These are phyloP conservation scores for Lithophane semibrunnea DNA, from an alignment of 2,888 invertebrate species.

Conservation along the genomic window DNA sequence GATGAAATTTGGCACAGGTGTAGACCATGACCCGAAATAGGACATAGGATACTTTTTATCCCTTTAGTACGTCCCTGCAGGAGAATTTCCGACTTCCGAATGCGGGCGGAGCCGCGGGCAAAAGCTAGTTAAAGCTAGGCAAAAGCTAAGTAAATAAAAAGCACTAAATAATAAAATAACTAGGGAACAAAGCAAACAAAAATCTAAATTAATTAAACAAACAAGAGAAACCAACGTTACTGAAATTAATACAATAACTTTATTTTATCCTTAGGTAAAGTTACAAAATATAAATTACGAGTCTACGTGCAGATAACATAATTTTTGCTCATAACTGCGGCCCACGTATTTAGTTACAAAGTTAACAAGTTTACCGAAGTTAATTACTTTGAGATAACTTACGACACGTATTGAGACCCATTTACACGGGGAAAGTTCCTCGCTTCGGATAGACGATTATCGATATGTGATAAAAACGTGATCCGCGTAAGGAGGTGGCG, in stretches of 20 bases:
- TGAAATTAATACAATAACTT: neutral
- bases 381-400: constrained; percentile 58
- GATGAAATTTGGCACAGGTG: too few species aligned
- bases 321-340: constrained; percentile 21
- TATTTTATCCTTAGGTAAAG: neutral
- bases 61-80: too few species aligned
- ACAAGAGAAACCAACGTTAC: neutral
- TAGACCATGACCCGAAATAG: too few species aligned
- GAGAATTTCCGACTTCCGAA: too few species aligned
- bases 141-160: too few species aligned
- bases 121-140: too few species aligned
- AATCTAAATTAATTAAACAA: constrained; percentile 9
- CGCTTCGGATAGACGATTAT: neutral
- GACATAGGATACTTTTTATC: too few species aligned
- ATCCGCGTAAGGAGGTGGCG: neutral
- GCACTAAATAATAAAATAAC: neutral
- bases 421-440: constrained; percentile 25
- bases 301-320: neutral
- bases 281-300: neutral
- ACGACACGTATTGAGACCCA: constrained; percentile 14
- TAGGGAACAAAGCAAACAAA: neutral
- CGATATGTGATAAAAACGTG: neutral
- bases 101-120: too few species aligned
- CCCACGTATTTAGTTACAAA: constrained; percentile 51
- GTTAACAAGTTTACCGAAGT: constrained; percentile 47